A percentile compares a stretch with the other conserved stretches of the same genome.
Evolutionary conservation across 2,888 invertebrate species (phyloP).

Genomic region (Synanthedon andrenaeformis): DNA sequence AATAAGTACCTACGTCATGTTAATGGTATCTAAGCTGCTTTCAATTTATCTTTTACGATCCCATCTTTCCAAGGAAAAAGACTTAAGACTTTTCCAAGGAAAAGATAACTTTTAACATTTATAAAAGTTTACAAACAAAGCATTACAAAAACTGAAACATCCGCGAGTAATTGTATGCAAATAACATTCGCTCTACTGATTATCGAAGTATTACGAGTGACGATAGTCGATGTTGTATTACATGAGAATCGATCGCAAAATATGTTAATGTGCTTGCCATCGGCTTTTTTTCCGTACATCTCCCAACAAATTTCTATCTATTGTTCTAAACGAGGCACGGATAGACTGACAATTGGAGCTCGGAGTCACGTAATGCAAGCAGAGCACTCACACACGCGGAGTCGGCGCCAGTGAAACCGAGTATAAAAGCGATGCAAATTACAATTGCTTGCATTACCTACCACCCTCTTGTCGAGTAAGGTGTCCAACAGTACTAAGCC

Average conservation of each 20-base stretch:
- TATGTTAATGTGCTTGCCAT: constrained; percentile 19
- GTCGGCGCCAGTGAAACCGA: constrained; percentile 49
- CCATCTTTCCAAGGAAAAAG: too few species aligned
- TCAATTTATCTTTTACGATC: too few species aligned
- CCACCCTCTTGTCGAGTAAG: constrained; percentile 52
- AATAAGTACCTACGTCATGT: too few species aligned
- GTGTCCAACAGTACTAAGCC: constrained; percentile 26
- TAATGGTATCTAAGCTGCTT: too few species aligned
- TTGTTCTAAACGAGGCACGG: constrained; percentile 53
- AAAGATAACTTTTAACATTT: too few species aligned
- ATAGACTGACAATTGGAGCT: constrained; percentile 48
- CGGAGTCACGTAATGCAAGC: constrained; percentile 46
- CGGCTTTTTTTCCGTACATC: constrained; percentile 34
- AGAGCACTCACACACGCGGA: constrained; percentile 44
- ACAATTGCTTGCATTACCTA: constrained; percentile 54
- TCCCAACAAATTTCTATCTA: constrained; percentile 59
- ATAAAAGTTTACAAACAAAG: too few species aligned
- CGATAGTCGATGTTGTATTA: constrained; percentile 9
- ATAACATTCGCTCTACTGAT: constrained; percentile 11
- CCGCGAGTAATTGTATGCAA: constrained; percentile 6
- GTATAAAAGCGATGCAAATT: constrained; percentile 69
- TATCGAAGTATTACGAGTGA: constrained; percentile 18
- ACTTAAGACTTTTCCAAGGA: too few species aligned
- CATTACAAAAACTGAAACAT: not conserved
- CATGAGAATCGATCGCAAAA: constrained; percentile 6